Evolutionary conservation across 2,113 vertebrate genomes (phyloP), one percentile per base, ranked within the genome.

Genomic region (Haemorhous mexicanus): DNA sequence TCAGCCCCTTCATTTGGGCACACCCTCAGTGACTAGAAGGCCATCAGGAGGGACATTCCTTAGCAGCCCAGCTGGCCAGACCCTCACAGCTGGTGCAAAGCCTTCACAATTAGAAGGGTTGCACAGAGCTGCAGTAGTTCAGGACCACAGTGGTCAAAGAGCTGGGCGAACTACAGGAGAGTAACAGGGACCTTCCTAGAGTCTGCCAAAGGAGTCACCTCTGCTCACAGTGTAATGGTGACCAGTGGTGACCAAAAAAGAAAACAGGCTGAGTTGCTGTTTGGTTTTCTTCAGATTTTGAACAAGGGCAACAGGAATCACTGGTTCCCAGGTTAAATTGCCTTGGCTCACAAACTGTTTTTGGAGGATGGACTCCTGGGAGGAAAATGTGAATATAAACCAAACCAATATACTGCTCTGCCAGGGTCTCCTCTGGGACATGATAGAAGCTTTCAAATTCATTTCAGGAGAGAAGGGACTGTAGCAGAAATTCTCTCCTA

Each of bases 201-300:
- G 24, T 56, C 56, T 86, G 23, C 46, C 50, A 50, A 41, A 47
- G 41, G 64, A 81, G 23, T 73, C 39, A 52, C 27, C 16, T 70
- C 32, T 39, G 15, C 37, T 52, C 21, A 16, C 37, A 39, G 16
- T 20, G 7, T 50, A 39, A 64, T 55, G 41, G 35, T 52, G 82
- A 58, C 44, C 44, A 39, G 9, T 1, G 10, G 59, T 62, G 55
- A 58, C 55, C 73, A 70, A 70, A 68, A 89, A 35, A 32, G 46
- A 77, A 55, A 66, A 56, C 6, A 41, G 32, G 4, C 43, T 16
- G 4, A 22, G 28, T 53, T 94, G 64, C 64, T 22, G 1, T 61
- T 82, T 46, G 56, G 43, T 89, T 82, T 94, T 77, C 59, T 76
- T 80, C 33, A 73, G 23, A 32, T 86, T 74, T 87, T 81, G 69